phyloP scores from a whole-genome alignment of 2,888 invertebrate species.

The Pollenia labialis region DNA sequence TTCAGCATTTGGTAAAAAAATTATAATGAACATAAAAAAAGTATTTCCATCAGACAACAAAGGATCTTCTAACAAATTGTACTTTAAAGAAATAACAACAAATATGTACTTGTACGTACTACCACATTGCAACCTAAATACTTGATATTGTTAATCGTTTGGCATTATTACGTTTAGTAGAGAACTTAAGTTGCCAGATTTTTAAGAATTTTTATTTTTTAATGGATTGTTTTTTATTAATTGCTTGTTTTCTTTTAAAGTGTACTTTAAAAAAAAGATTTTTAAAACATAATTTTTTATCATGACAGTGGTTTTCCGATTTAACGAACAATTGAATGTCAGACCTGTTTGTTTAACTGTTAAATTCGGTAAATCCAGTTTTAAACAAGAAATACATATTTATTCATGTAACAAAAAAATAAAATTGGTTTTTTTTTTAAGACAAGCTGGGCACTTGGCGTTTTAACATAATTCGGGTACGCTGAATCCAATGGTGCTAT shows the following conservation, averaged over 20 bases:
- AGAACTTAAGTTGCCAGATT: not conserved
- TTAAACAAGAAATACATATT: not conserved
- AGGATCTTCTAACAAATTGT: slow-evolving; percentile 48
- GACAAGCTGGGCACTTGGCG: too few relatives aligned
- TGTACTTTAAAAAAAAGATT: not conserved
- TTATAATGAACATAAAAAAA: not conserved
- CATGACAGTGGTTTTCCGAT: not conserved
- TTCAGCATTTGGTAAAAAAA: not conserved
- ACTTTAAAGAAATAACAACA: slow-evolving; percentile 18
- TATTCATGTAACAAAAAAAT: too few relatives aligned
- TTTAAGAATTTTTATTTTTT: not conserved
- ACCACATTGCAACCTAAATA: not conserved
- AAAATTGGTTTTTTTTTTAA: too few relatives aligned
- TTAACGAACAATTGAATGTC: slow-evolving; percentile 3
- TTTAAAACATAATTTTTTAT: not conserved
- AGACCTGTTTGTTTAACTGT: not conserved
- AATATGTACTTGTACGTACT: not conserved
- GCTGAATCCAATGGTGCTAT: too few relatives aligned
- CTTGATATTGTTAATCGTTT: not conserved
- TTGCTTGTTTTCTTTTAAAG: too few relatives aligned
- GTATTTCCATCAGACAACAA: slow-evolving; percentile 50
- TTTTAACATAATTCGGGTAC: too few relatives aligned
- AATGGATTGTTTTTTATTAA: not conserved
- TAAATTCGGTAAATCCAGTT: not conserved
- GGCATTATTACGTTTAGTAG: slow-evolving; percentile 3